Evolutionary conservation across 92 coral and sea anemone genomes (phyloP).

Genomic region (Zoanthus solanderi): DNA sequence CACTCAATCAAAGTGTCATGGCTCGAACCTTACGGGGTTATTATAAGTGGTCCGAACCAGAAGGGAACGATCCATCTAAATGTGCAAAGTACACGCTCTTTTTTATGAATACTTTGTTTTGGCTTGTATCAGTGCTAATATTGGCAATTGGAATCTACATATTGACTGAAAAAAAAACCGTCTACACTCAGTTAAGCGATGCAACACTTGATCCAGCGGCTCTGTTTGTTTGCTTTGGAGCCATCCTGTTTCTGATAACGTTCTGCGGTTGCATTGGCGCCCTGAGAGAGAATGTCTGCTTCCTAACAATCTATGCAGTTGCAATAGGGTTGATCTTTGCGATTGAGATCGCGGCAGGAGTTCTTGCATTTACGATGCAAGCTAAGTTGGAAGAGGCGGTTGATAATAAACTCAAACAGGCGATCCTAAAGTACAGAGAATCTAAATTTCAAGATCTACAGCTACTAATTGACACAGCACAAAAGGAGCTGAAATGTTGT

Average conservation of each 20-base stretch:
- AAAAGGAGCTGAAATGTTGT: slow-evolving; percentile 83
- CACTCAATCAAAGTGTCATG: slow-evolving; percentile 5
- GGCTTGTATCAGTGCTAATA: slow-evolving; percentile 77
- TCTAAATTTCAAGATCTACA: slow-evolving; percentile 78
- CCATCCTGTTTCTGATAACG: slow-evolving; percentile 78
- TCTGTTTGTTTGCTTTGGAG: slow-evolving; percentile 73
- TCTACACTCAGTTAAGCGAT: slow-evolving; percentile 71
- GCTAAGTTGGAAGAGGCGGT: slow-evolving; percentile 67
- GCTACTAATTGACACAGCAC: slow-evolving; percentile 84
- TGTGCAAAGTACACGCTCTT: slow-evolving; percentile 82
- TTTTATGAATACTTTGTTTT: slow-evolving; percentile 81
- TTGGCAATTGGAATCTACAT: slow-evolving; percentile 76
- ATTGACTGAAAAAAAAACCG: slow-evolving; percentile 75
- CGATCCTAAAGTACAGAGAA: slow-evolving; percentile 87
- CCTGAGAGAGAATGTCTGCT: slow-evolving; percentile 90
- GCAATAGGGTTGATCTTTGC: slow-evolving; percentile 65
- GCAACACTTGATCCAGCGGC: slow-evolving; percentile 82
- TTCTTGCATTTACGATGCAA: slow-evolving; percentile 69
- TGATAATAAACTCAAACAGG: slow-evolving; percentile 81
- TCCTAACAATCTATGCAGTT: slow-evolving; percentile 68
- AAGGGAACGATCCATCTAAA: slow-evolving; percentile 68
- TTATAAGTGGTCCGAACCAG: slow-evolving; percentile 47
- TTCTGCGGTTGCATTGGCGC: slow-evolving; percentile 95
- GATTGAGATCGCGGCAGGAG: slow-evolving; percentile 66
- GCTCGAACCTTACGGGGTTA: slow-evolving; percentile 43